Evolutionary conservation across 2,888 invertebrate species (phyloP).

Genomic region (Chouioia cunea): DNA sequence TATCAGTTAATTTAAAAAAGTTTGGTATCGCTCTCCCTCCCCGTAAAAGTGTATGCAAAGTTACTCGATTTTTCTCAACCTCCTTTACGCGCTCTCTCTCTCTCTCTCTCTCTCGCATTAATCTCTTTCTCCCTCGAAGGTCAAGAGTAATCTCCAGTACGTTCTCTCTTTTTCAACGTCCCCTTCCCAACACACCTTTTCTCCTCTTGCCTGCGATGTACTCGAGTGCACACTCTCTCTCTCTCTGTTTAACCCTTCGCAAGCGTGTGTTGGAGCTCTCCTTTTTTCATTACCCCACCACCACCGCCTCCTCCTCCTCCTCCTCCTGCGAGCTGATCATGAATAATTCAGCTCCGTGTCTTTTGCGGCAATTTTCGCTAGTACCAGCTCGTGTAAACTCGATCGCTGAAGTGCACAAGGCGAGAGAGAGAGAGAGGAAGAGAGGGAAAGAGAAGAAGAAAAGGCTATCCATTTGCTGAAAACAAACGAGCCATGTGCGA

Average conservation of each 20-base stretch:
- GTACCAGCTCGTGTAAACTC: background rate
- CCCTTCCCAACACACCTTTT: conserved; percentile 2
- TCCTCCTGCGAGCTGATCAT: conserved; percentile 25
- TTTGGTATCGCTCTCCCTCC: no score
- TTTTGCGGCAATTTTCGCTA: conserved; percentile 33
- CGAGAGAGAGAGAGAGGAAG: no score
- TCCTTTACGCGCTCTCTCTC: background rate
- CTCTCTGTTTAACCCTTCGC: conserved; percentile 16
- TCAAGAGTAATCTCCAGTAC: conserved; percentile 33
- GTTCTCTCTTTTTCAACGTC: background rate
- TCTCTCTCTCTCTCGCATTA: background rate
- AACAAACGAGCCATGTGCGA: conserved; percentile 6
- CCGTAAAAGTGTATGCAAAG: no score
- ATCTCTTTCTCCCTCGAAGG: conserved; percentile 20
- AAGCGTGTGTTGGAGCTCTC: background rate
- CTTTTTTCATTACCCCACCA: background rate
- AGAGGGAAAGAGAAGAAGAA: conserved; percentile 6
- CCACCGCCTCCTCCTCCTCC: no score
- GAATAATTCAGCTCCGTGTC: conserved; percentile 37
- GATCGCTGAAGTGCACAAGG: no score
- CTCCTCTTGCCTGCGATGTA: no score
- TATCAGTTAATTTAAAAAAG: no score
- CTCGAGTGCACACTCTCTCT: background rate
- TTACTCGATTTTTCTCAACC: no score
- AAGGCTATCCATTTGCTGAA: no score